A percentile compares a stretch with the other conserved stretches of the same genome.
phyloP scores from a whole-genome alignment of 2,888 invertebrate species.

The Crepidodera aurea region DNA sequence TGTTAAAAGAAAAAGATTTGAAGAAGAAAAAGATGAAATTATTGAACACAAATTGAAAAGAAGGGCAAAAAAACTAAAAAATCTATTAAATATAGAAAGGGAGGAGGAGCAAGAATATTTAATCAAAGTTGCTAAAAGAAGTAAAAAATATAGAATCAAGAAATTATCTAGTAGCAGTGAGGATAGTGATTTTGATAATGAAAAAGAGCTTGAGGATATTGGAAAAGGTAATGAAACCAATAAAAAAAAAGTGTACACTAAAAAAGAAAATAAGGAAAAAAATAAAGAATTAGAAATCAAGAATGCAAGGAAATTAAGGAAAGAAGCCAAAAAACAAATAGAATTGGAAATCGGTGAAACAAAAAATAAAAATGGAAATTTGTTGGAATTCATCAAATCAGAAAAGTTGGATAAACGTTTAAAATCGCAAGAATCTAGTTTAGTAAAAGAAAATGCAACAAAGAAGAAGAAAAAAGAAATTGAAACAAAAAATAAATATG shows the following conservation, averaged over 20 bases:
- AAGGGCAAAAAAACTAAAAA: conserved; percentile 68
- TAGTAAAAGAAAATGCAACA: conserved; percentile 7
- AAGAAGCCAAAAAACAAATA: neutral
- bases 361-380: conserved; percentile 3
- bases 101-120: neutral
- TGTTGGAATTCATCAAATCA: neutral
- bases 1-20: conserved; percentile 66
- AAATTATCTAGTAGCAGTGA: conserved; percentile 21
- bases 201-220: conserved; percentile 19
- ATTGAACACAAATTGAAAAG: conserved; percentile 69
- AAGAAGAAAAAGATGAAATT: conserved; percentile 66
- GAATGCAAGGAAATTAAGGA: neutral
- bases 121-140: conserved; percentile 14
- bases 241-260: neutral
- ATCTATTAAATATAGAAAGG: conserved; percentile 54
- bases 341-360: neutral
- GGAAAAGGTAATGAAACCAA: neutral
- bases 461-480: conserved; percentile 18
- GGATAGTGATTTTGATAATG: conserved; percentile 32
- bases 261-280: neutral
- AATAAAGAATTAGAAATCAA: neutral
- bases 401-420: neutral
- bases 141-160: neutral
- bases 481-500: neutral
- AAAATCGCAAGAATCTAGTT: neutral